Base-by-base conservation (phyloP, 2,797 vertebrate genomes). In the Netta rufina region DNA sequence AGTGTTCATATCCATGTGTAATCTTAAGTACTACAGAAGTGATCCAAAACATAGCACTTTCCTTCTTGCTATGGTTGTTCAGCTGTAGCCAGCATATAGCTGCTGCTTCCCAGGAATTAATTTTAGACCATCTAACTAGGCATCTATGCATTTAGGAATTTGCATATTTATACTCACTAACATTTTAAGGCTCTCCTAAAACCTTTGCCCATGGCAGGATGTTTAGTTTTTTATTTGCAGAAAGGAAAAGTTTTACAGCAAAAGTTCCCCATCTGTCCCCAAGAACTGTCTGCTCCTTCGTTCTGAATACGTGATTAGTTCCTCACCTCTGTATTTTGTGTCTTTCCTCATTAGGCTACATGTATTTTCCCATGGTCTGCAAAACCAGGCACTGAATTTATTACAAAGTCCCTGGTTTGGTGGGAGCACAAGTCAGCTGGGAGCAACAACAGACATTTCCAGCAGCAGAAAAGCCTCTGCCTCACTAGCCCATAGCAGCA, bases 1-100 rank as follows among this genome's bases (percentile, higher is more conserved):
- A 78, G 54, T 58, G 91, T 30, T 95, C 66, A 28, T 54, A 89
- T 58, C 86, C 93, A 27, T 33, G 93, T 58, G 93, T 65, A 93
- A 82, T 15, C 89, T 94, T 54, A 88, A 92, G 89, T 87, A 66
- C 83, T 51, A 9, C 69, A 62, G 30, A 72, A 87, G 91, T 57
- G 87, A 85, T 89, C 81, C 92, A 77, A 92, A 92, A 32, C 83
- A 81, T 1, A 66, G 78, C 79, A 28, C 81, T 87, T 94, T 91
- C 67, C 85, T 91, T 83, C 64, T 58, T 60, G 49, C 28, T 69
- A 18, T 1, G 2, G 51, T 16, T 80, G 51, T 36, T 86, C 0
- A 16, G 33, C 58, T 66, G 28, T 6, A 85, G 84, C 19, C 70
- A 79, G 75, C 67, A 38, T 9, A 56, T 14, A 83, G 66, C 76